These are phyloP conservation scores for Oithona nana DNA, from an alignment of 2,888 invertebrate genomes.

Conservation along the genomic window DNA sequence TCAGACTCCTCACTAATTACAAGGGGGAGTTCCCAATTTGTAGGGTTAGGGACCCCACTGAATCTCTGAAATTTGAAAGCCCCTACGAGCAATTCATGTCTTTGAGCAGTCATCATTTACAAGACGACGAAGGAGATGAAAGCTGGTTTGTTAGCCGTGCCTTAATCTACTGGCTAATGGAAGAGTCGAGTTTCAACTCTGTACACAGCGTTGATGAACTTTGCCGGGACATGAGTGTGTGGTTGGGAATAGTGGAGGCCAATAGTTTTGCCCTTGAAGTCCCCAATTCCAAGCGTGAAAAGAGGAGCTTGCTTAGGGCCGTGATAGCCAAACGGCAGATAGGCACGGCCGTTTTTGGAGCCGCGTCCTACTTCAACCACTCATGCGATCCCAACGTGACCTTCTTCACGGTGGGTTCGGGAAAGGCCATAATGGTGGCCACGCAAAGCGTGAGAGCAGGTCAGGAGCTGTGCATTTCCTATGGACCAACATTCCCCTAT, in stretches of 20 bases:
- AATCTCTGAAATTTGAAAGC: neutral
- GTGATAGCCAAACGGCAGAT: neutral
- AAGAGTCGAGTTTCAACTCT: neutral
- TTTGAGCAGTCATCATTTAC: neutral
- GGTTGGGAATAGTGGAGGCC: neutral
- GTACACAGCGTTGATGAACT: no score
- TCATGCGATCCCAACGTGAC: neutral
- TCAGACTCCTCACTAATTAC: neutral
- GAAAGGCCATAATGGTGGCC: neutral
- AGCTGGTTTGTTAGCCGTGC: neutral
- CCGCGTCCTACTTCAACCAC: neutral
- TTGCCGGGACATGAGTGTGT: neutral
- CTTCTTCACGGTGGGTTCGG: neutral
- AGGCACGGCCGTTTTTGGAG: neutral
- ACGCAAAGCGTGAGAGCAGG: neutral
- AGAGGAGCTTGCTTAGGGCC: neutral
- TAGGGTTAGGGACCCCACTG: neutral
- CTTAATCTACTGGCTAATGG: neutral
- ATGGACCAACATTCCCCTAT: neutral
- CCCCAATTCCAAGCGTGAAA: neutral
- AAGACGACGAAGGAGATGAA: neutral
- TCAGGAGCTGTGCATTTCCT: neutral
- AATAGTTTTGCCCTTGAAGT: slow-evolving; percentile 1
- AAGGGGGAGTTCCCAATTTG: no score
- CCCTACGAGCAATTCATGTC: neutral